Conservation (phyloP, 1,140 invertebrate genomes). For the Cyclina sinensis region DNA sequence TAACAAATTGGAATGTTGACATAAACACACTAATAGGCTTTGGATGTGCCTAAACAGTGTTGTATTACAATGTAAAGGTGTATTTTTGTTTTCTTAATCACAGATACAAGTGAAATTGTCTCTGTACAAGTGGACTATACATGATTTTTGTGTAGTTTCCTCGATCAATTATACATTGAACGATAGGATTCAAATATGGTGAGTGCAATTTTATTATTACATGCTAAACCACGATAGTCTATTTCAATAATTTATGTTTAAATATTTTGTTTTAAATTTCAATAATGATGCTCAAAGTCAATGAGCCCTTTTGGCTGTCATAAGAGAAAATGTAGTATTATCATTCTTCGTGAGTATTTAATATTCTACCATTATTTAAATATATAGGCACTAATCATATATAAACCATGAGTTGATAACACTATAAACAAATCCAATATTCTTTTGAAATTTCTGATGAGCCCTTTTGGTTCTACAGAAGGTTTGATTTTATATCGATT, state of each 20-base stretch:
- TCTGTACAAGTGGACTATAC: not conserved
- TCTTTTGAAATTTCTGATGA: not conserved
- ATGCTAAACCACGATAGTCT: not conserved
- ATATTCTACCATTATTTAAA: not conserved
- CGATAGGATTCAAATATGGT: not conserved
- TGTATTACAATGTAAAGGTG: not conserved
- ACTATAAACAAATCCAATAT: not conserved
- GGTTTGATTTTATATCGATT: not conserved
- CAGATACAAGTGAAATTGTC: not conserved
- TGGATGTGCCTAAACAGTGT: not conserved
- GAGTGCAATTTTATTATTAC: not conserved
- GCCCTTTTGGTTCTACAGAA: not conserved
- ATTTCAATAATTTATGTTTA: not conserved
- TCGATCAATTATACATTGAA: not conserved
- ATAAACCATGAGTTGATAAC: not conserved
- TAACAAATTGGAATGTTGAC: too few relatives aligned
- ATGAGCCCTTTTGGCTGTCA: constrained; percentile 25
- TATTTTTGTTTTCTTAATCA: not conserved
- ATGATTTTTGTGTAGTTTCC: not conserved
- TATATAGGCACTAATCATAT: not conserved
- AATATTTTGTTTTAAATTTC: not conserved
- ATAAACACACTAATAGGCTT: not conserved
- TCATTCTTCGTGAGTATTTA: not conserved
- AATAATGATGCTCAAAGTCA: not conserved
- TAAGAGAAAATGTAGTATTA: not conserved